These are phyloP conservation scores for Marmota monax DNA, from an alignment of 2,113 vertebrate species.

Conservation along the genomic window DNA sequence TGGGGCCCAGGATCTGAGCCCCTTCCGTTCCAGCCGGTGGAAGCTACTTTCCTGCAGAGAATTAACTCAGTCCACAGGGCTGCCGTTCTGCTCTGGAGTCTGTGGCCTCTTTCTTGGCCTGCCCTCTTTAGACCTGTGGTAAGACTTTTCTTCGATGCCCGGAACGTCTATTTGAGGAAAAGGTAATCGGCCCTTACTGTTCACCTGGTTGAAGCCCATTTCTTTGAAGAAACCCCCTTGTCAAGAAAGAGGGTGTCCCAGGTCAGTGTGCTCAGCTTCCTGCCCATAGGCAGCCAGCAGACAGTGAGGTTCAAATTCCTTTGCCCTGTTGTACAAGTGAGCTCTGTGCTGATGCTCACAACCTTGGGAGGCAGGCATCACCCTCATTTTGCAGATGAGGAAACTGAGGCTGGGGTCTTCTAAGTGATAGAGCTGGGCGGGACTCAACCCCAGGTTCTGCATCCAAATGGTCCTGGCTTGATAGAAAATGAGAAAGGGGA, in stretches of 20 bases:
- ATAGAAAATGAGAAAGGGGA: not conserved
- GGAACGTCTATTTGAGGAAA: not conserved
- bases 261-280: not conserved
- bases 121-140: not conserved
- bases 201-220: not conserved
- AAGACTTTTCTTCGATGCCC: not conserved
- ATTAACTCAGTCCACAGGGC: not conserved
- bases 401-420: not conserved
- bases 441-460: not conserved
- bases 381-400: not conserved
- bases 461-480: not conserved
- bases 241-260: not conserved
- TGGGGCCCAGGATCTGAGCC: no score
- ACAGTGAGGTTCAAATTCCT: not conserved
- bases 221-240: not conserved
- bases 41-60: not conserved
- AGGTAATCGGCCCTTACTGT: not conserved
- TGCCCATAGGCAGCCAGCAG: not conserved
- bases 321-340: no score
- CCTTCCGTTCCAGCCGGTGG: not conserved
- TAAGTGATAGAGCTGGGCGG: not conserved
- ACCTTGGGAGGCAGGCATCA: not conserved
- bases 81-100: not conserved
- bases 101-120: not conserved
- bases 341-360: not conserved